Percentiles rank a stretch among this genome's conserved stretches.
Conservation (phyloP, 2,113 vertebrate species). For the Dolichallabes microphthalmus region DNA sequence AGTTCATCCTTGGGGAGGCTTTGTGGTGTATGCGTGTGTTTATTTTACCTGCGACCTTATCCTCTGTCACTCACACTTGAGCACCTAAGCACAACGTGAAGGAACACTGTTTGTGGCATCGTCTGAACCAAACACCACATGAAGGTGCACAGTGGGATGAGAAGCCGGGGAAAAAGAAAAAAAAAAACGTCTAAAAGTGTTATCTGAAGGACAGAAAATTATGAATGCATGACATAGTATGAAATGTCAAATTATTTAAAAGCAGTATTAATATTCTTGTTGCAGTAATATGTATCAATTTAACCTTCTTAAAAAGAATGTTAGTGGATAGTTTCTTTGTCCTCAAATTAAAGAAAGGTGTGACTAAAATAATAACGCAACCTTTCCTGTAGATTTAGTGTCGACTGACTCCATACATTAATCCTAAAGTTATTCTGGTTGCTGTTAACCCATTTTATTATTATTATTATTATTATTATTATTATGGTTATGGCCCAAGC, state of each 20-base stretch:
- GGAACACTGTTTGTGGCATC: slow-evolving; percentile 54
- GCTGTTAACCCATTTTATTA: neutral
- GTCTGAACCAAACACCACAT: slow-evolving; percentile 60
- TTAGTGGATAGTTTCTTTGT: slow-evolving; percentile 23
- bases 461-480: too few relatives aligned
- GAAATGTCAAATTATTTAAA: slow-evolving; percentile 41
- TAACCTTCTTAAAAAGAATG: slow-evolving; percentile 28
- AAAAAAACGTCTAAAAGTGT: neutral
- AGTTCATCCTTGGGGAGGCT: slow-evolving; percentile 52
- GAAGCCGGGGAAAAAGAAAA: neutral
- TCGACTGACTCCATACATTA: neutral
- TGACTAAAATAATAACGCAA: neutral
- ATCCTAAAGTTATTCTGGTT: neutral
- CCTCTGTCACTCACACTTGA: slow-evolving; percentile 63
- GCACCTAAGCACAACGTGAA: slow-evolving; percentile 69
- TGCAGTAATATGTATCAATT: slow-evolving; percentile 19
- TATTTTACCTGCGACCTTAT: slow-evolving; percentile 61
- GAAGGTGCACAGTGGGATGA: slow-evolving; percentile 42
- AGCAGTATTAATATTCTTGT: slow-evolving; percentile 46
- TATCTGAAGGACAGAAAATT: slow-evolving; percentile 32
- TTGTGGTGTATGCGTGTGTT: neutral
- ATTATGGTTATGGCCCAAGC: too few relatives aligned
- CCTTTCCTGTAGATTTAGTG: neutral
- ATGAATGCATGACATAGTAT: neutral
- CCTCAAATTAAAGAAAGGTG: slow-evolving; percentile 7